Evolutionary conservation across 2,113 vertebrate species (phyloP), one percentile per base, ranked within the genome.

Genomic region (Oreotrochilus melanogaster): DNA sequence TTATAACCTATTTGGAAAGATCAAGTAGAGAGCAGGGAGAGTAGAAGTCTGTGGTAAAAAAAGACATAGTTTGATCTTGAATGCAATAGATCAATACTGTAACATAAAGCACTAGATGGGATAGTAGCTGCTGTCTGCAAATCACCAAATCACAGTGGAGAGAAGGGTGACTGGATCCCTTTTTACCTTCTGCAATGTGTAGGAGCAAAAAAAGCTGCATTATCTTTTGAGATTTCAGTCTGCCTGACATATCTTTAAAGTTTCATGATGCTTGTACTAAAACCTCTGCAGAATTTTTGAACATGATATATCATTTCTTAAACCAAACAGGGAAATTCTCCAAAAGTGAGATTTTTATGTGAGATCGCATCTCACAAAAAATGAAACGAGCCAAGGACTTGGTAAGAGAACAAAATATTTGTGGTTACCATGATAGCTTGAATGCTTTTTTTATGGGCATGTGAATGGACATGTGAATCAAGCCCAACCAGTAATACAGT

Each of bases 41-140:
- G 82, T 25, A 6, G 53, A 66, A 86, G 18, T 62, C n/a, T 48
- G 65, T 0, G 2, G 58, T 65, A 65, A 83, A 81, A 81, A 94
- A 61, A 72, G 53, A 47, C 42, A 67, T 12, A 54, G 62, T 57
- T 43, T 76, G 24, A 90, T 94, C 50, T 76, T 76, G 82, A 91
- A 86, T 82, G 85, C n/a, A 76, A 3, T 58, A 78, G 82, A 92
- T 94, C 93, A 83, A 95, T 88, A 96, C 91, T 83, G n/a, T 85
- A 94, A 83, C 14, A 72, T 76, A 82, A 92, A 96, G 95, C 58
- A 88, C 78, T 90, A 90, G 85, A 94, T 86, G 62, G 74, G 54
- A 93, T 74, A 81, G 88, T 47, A 95, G 58, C 75, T 94, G 67
- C 82, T 94, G 86, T 54, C 71, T 95, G 90, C 88, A 96, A 96